phyloP scores from a whole-genome alignment of 2,888 invertebrate genomes.

The Andrena bucephala region DNA sequence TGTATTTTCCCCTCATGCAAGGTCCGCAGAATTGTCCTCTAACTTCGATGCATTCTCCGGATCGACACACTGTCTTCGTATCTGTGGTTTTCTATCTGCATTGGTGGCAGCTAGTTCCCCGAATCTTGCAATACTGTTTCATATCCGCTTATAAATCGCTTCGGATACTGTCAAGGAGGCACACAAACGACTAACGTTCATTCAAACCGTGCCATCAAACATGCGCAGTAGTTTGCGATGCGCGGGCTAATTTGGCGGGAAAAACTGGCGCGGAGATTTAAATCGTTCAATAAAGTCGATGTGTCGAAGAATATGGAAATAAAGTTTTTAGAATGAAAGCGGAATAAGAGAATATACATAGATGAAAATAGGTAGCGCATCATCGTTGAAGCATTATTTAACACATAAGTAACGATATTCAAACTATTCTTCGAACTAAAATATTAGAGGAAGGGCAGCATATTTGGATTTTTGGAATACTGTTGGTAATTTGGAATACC shows the following conservation, averaged over 20 bases:
- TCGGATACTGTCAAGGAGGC: neutral
- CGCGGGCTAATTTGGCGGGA: constrained; percentile 43
- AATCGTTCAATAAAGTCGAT: neutral
- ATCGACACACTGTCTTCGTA: constrained; percentile 87
- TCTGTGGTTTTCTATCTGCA: constrained; percentile 88
- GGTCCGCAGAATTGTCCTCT: constrained; percentile 88
- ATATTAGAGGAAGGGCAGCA: too few relatives aligned
- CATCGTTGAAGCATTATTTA: too few relatives aligned
- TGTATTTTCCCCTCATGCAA: constrained; percentile 87
- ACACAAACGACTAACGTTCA: neutral
- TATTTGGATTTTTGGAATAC: too few relatives aligned
- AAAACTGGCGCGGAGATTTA: constrained; percentile 5
- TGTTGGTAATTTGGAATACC: too few relatives aligned
- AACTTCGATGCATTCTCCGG: constrained; percentile 86
- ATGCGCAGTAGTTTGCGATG: neutral
- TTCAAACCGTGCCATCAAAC: neutral
- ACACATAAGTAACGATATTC: too few relatives aligned
- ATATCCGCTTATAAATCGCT: neutral
- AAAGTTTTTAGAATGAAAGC: neutral
- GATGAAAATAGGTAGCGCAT: too few relatives aligned
- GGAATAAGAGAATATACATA: too few relatives aligned
- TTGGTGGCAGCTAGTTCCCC: constrained; percentile 87
- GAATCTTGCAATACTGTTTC: constrained; percentile 77
- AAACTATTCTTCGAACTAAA: too few relatives aligned
- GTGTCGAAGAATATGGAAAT: neutral